phyloP scores from a whole-genome alignment of 2,797 vertebrate species.

The Rhodeus uyekii region DNA sequence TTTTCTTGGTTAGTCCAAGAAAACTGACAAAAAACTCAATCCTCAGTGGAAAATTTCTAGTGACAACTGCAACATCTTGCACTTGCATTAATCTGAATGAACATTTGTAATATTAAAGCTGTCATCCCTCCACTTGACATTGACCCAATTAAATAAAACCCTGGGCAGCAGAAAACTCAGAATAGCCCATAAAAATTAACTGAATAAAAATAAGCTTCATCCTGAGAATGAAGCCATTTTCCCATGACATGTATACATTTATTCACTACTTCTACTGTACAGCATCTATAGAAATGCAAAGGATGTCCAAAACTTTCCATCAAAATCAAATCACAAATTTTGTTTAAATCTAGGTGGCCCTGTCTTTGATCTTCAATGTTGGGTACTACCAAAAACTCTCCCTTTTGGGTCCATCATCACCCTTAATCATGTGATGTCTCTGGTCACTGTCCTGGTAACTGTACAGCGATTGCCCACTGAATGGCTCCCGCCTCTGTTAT shows the following conservation, averaged over 20 bases:
- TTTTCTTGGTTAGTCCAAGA: conserved; percentile 3
- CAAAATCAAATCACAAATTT: not conserved
- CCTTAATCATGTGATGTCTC: conserved; percentile 47
- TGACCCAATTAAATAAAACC: conserved; percentile 11
- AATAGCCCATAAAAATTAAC: not conserved
- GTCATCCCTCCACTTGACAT: conserved; percentile 1
- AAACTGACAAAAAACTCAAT: conserved; percentile 5
- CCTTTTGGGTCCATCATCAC: conserved; percentile 36
- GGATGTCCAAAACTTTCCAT: not conserved
- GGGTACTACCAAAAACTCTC: no score
- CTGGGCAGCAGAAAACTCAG: not conserved
- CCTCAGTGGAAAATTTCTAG: conserved; percentile 46
- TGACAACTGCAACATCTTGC: conserved; percentile 30
- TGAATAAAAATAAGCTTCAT: not conserved
- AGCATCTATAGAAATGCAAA: not conserved
- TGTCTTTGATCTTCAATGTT: conserved; percentile 2
- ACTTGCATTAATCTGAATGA: conserved; percentile 38
- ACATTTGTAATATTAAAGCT: conserved; percentile 23
- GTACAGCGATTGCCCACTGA: conserved; percentile 72
- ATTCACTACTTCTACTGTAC: not conserved
- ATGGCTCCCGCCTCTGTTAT: conserved; percentile 75
- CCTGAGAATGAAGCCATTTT: not conserved
- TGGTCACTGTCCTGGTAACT: conserved; percentile 35
- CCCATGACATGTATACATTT: not conserved
- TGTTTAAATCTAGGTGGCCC: conserved; percentile 10